Conservation (phyloP, 1,140 invertebrate genomes). For the Caenorhabditis inopinata region DNA sequence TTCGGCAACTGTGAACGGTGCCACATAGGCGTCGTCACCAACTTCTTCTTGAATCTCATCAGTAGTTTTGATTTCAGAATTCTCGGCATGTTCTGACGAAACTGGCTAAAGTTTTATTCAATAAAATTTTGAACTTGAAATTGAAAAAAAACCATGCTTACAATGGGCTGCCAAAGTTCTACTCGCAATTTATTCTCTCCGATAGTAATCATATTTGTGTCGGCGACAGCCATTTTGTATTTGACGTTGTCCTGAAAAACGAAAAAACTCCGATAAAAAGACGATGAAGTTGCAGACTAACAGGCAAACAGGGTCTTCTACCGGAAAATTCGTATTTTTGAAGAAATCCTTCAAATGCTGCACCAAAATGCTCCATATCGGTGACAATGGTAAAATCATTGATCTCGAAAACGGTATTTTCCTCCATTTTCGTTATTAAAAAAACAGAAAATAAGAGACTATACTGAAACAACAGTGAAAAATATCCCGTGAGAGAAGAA, state of each 20-base stretch:
- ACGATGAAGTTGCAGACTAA: no score
- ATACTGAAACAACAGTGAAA: not conserved
- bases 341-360: not conserved
- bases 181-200: not conserved
- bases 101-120: not conserved
- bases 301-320: not conserved
- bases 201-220: constrained; percentile 1
- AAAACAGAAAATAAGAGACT: not conserved
- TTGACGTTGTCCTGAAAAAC: constrained; percentile 9
- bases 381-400: constrained; percentile 16
- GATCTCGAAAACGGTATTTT: constrained; percentile 11
- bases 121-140: no score
- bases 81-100: not conserved
- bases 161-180: not conserved
- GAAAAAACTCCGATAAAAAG: no score
- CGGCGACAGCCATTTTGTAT: not conserved
- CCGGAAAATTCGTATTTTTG: constrained; percentile 13
- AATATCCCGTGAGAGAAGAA: not conserved
- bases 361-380: constrained; percentile 17
- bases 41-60: not conserved
- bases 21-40: not conserved
- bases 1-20: not conserved
- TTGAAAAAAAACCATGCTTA: not conserved
- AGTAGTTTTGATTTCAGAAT: not conserved
- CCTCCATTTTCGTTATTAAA: not conserved